phyloP scores from a whole-genome alignment of 2,888 invertebrate genomes.

The Amaurobius ferox region DNA sequence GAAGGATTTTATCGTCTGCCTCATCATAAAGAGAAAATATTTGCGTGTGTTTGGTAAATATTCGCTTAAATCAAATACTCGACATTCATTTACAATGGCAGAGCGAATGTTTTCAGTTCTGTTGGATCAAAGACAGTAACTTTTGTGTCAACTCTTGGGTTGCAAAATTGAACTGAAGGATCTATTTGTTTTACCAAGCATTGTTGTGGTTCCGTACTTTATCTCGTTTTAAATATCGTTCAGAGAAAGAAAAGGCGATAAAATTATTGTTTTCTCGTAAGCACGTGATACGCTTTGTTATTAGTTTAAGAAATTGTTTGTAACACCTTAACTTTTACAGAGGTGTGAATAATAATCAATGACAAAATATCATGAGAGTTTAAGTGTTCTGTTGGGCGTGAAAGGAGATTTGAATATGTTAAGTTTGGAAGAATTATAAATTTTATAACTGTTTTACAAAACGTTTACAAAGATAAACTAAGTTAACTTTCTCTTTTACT shows the following conservation, averaged over 20 bases:
- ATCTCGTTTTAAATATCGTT: slow-evolving; percentile 15
- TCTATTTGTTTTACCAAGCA: slow-evolving; percentile 17
- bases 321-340: too few species aligned
- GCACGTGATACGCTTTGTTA: not conserved
- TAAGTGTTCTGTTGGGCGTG: too few species aligned
- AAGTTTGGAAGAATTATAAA: too few species aligned
- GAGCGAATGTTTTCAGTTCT: slow-evolving; percentile 22
- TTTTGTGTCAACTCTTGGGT: slow-evolving; percentile 33
- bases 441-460: too few species aligned
- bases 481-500: too few species aligned
- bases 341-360: too few species aligned
- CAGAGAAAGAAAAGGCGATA: not conserved
- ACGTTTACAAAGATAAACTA: too few species aligned
- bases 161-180: not conserved
- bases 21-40: slow-evolving; percentile 35
- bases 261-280: slow-evolving; percentile 4
- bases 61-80: too few species aligned
- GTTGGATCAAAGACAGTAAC: slow-evolving; percentile 16
- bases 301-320: not conserved
- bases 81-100: slow-evolving; percentile 19
- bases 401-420: too few species aligned
- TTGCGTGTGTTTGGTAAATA: slow-evolving; percentile 32
- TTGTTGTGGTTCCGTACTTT: slow-evolving; percentile 2
- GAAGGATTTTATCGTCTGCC: slow-evolving; percentile 31
- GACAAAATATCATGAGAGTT: too few species aligned